Percentiles rank a stretch among this genome's conserved stretches.
These are phyloP conservation scores for Octonoba sinensis DNA, from an alignment of 2,888 invertebrate species.

Conservation along the genomic window DNA sequence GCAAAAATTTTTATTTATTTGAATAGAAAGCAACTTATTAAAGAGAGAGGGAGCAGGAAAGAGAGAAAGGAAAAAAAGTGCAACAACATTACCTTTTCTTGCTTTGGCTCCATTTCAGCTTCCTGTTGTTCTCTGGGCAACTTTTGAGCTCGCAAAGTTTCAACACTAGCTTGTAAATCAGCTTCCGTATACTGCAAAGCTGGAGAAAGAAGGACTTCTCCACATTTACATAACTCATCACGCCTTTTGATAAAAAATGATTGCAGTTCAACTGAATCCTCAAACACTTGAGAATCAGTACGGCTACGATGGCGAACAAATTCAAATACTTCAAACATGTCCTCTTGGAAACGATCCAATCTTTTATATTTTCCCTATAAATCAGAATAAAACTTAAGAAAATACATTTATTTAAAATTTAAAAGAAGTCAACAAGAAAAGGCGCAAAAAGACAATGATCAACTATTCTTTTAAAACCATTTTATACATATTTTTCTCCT, in stretches of 20 bases:
- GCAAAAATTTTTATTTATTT: no score
- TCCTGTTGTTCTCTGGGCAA: constrained; percentile 76
- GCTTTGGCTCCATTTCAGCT: constrained; percentile 76
- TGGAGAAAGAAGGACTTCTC: constrained; percentile 85
- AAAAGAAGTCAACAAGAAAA: neutral
- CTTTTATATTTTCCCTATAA: constrained; percentile 89
- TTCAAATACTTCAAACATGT: constrained; percentile 93
- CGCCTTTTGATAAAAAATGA: constrained; percentile 83
- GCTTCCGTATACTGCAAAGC: constrained; percentile 85
- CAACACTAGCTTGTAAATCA: constrained; percentile 82
- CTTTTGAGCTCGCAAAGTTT: constrained; percentile 83
- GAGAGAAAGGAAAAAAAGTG: neutral
- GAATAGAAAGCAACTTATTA: neutral
- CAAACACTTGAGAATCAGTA: constrained; percentile 92
- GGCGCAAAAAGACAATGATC: neutral
- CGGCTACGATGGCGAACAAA: constrained; percentile 86
- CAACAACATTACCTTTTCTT: constrained; percentile 36
- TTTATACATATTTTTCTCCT: no score
- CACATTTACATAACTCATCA: constrained; percentile 82
- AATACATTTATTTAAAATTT: neutral
- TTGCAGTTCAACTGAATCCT: constrained; percentile 94
- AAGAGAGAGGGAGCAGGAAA: neutral
- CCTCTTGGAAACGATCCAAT: constrained; percentile 95
- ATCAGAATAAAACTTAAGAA: neutral
- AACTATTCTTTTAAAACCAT: no score